phyloP scores from a whole-genome alignment of 1,140 invertebrate species.

The Drosophila lacertosa region DNA sequence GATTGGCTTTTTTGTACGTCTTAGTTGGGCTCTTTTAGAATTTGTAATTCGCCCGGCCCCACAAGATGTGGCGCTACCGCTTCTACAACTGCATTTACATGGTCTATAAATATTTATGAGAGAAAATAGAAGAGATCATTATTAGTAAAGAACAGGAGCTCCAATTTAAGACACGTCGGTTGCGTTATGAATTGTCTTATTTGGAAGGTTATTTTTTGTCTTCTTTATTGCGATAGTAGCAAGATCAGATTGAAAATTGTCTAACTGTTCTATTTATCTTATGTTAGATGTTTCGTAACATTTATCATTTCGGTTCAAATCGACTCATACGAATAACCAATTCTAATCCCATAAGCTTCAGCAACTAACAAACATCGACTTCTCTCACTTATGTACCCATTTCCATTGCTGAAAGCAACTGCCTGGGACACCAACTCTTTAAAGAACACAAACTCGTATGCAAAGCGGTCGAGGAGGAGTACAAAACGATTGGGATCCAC shows the following conservation, averaged over 20 bases:
- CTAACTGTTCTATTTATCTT: neutral
- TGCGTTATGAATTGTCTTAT: slow-evolving; percentile 22
- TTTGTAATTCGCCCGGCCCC: slow-evolving; percentile 70
- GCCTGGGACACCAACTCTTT: neutral
- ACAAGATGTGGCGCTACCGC: slow-evolving; percentile 62
- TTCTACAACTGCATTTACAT: slow-evolving; percentile 63
- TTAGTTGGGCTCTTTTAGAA: slow-evolving; percentile 47
- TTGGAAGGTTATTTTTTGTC: neutral
- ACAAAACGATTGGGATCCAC: slow-evolving; percentile 63
- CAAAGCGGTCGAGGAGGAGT: slow-evolving; percentile 56
- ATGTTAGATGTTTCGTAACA: neutral
- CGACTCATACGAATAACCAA: neutral
- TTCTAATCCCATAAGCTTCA: neutral
- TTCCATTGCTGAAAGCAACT: neutral
- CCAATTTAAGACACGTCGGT: neutral
- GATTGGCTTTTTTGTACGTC: slow-evolving; percentile 49
- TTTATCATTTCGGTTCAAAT: no score
- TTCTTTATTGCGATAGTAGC: neutral
- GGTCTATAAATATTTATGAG: slow-evolving; percentile 73
- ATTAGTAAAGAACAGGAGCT: slow-evolving; percentile 17
- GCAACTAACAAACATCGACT: neutral
- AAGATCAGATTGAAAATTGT: neutral
- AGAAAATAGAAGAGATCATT: slow-evolving; percentile 68
- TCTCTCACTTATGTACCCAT: neutral
- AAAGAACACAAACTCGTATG: slow-evolving; percentile 45